Evolutionary conservation across 2,797 vertebrate genomes (phyloP), one percentile per base, ranked within the genome.

Genomic region (Aphelocoma californica): DNA sequence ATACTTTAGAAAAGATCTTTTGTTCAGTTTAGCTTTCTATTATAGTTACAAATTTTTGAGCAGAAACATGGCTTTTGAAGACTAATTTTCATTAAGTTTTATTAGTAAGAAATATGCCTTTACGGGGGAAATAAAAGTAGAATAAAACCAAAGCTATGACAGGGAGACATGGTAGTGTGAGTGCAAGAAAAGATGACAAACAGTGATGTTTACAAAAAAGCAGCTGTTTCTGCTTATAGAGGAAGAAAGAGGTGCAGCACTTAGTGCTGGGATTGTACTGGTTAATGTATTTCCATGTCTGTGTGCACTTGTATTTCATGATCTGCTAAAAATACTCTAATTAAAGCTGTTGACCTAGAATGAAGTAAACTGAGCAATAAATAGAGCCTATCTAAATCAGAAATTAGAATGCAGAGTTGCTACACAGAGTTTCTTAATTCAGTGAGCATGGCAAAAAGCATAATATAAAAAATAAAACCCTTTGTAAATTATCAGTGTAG

Each of bases 311-410:
- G 42, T 31, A 36, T 86, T 92, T 79, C 69, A 58, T 26, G 47
- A 77, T 60, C 47, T 90, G 66, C 56, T 95, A 86, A 93, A 87
- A 90, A 86, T 88, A 90, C 17, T 62, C 54, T 78, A 60, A 95
- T 87, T 86, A 92, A 92, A 86, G 44, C 23, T 61, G 38, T 72
- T 92, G 88, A 90, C 88, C 65, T 88, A 90, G 72, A 93, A 93
- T 81, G 44, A 94, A 90, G 73, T 62, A 91, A 96, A 94, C 40
- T 42, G 31, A 84, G 73, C 28, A 95, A 88, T 78, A 94, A 90
- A 81, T n/a, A 79, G 36, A 67, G 23, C 36, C 47, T 82, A 65
- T 66, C 62, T 85, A 82, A 87, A 92, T 61, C 34, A 91, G n/a
- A 86, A 81, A 81, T 84, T 65, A 81, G 69, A 91, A 91, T 51